Percentiles rank a stretch among this genome's conserved stretches.
phyloP scores from a whole-genome alignment of 1,140 invertebrate species.

The Drosophila orosa region DNA sequence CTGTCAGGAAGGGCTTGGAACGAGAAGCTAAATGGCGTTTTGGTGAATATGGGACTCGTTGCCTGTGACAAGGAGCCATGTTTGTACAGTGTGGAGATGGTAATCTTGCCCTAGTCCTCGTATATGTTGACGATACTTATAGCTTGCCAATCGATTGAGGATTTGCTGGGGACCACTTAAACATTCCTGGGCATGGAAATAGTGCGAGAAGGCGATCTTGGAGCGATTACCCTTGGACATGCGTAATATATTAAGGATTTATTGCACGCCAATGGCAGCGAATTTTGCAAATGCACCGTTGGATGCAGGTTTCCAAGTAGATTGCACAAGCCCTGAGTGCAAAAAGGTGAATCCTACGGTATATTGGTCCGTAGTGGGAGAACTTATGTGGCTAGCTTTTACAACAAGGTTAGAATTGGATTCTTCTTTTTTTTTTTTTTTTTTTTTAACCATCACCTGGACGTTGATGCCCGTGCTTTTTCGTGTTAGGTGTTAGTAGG shows the following conservation, averaged over 20 bases:
- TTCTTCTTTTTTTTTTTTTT: too few species aligned
- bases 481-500: too few species aligned
- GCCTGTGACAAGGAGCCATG: neutral
- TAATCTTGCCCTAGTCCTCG: neutral
- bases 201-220: too few species aligned
- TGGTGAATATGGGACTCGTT: neutral
- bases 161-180: too few species aligned
- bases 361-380: constrained; percentile 1
- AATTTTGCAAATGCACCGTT: neutral
- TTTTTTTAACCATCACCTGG: too few species aligned
- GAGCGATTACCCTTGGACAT: neutral
- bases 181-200: neutral
- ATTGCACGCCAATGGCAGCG: neutral
- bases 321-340: neutral
- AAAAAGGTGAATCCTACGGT: neutral
- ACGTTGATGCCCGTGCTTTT: too few species aligned
- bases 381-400: neutral
- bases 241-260: too few species aligned
- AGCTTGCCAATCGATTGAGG: too few species aligned
- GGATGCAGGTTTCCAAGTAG: neutral
- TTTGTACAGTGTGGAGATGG: neutral
- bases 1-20: neutral
- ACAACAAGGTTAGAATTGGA: neutral
- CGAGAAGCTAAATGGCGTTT: neutral
- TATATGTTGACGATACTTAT: neutral